Percentiles rank a stretch among this genome's conserved stretches.
Conservation (phyloP, 2,797 vertebrate species). For the Poeciliopsis turneri region DNA sequence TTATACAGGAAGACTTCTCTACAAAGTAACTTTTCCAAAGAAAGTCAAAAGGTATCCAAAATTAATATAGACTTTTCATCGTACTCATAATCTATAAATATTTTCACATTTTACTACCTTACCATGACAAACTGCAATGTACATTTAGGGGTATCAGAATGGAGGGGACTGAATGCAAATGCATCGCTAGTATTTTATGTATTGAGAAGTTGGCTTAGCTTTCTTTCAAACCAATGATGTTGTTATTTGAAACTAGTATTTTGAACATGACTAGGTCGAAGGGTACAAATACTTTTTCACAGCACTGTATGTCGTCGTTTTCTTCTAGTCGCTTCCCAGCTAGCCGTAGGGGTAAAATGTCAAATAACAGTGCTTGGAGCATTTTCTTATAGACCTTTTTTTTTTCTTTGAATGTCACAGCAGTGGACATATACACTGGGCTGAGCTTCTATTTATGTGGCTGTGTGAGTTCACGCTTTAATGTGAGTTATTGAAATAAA, state of each 20-base stretch:
- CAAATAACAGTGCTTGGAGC: conserved; percentile 23
- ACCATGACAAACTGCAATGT: not conserved
- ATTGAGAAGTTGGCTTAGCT: not conserved
- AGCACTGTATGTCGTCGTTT: not conserved
- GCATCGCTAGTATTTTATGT: not conserved
- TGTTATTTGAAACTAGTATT: not conserved
- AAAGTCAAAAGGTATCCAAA: not conserved
- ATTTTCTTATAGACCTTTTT: conserved; percentile 25
- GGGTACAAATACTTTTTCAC: not conserved
- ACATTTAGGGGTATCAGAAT: not conserved
- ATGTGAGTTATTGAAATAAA: conserved; percentile 42
- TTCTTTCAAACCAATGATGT: not conserved
- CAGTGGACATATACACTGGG: conserved; percentile 12
- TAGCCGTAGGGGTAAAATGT: conserved; percentile 24
- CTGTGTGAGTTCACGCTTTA: conserved; percentile 31
- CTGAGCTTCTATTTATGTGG: conserved; percentile 19
- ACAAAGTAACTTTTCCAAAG: conserved; percentile 23
- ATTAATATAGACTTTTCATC: not conserved
- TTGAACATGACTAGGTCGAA: not conserved
- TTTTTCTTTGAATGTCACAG: conserved; percentile 35
- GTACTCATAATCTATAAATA: not conserved
- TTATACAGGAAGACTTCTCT: conserved; percentile 53
- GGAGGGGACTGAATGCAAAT: not conserved
- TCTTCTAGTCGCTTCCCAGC: conserved; percentile 18
- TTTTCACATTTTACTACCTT: not conserved